phyloP scores from a whole-genome alignment of 2,888 invertebrate species.

The Malacosoma neustria region DNA sequence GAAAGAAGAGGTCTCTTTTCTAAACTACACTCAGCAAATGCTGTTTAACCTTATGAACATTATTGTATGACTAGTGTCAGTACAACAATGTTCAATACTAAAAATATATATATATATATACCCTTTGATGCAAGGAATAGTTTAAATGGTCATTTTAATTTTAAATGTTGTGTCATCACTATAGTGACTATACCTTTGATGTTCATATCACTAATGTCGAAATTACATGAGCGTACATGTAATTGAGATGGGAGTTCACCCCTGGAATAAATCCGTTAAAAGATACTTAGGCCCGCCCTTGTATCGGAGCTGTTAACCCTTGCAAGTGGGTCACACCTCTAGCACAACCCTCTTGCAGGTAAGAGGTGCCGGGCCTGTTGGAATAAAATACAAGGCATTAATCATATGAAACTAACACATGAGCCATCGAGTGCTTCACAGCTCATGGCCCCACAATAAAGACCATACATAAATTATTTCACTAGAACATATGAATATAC shows the following conservation, averaged over 20 bases:
- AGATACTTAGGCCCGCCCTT: constrained; percentile 74
- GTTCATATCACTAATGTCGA: constrained; percentile 34
- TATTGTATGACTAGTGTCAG: not conserved
- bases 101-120: too few species aligned
- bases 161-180: constrained; percentile 21
- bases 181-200: constrained; percentile 33
- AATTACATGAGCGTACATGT: constrained; percentile 38
- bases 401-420: constrained; percentile 57
- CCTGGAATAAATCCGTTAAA: constrained; percentile 72
- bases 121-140: too few species aligned
- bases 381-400: constrained; percentile 75
- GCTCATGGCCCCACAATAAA: constrained; percentile 56
- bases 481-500: constrained; percentile 26
- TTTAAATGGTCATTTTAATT: too few species aligned
- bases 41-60: too few species aligned
- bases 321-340: constrained; percentile 74
- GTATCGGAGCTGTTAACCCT: constrained; percentile 76
- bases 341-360: constrained; percentile 75
- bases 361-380: constrained; percentile 77
- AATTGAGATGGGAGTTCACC: constrained; percentile 42
- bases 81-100: not conserved
- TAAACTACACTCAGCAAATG: too few species aligned
- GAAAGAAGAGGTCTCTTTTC: too few species aligned
- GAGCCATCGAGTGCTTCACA: constrained; percentile 70
- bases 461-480: constrained; percentile 19